Evolutionary conservation across 2,797 vertebrate genomes (phyloP).

Genomic region (Protonibea diacanthus): DNA sequence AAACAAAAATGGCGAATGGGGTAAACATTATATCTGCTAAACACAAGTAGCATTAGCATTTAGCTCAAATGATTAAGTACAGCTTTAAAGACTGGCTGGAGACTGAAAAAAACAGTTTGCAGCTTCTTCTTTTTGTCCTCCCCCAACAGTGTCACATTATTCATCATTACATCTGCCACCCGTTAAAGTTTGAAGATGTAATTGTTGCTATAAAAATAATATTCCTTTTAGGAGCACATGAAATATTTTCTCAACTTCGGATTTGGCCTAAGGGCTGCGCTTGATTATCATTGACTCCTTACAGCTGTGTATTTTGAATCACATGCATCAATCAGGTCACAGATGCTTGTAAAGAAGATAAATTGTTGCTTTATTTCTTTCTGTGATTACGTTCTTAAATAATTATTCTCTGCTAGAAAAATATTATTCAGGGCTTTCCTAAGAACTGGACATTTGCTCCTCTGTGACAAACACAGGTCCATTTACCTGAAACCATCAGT

Average conservation of each 20-base stretch:
- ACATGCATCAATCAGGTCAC: neutral
- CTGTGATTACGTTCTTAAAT: conserved; percentile 5
- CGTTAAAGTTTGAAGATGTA: conserved; percentile 10
- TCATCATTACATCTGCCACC: conserved; percentile 1
- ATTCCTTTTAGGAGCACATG: conserved; percentile 16
- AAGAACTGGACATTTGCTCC: conserved; percentile 18
- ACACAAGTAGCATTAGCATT: neutral
- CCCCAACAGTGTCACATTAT: neutral
- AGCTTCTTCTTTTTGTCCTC: neutral
- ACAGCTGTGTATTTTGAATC: neutral
- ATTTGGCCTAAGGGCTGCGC: conserved; percentile 13
- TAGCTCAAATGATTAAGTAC: neutral
- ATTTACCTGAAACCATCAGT: conserved; percentile 35
- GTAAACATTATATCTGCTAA: neutral
- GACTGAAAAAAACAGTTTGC: neutral
- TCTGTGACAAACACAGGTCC: conserved; percentile 31
- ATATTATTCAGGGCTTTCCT: conserved; percentile 8
- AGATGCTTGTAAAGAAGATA: conserved; percentile 5
- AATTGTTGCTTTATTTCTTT: conserved; percentile 7
- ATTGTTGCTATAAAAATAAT: conserved; percentile 7
- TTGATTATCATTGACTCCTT: conserved; percentile 22
- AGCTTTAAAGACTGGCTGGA: neutral
- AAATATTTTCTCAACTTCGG: conserved; percentile 9
- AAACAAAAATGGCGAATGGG: neutral
- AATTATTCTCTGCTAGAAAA: conserved; percentile 10